These are phyloP conservation scores for Neoniphon sammara DNA, from an alignment of 2,797 vertebrate genomes.

Conservation along the genomic window DNA sequence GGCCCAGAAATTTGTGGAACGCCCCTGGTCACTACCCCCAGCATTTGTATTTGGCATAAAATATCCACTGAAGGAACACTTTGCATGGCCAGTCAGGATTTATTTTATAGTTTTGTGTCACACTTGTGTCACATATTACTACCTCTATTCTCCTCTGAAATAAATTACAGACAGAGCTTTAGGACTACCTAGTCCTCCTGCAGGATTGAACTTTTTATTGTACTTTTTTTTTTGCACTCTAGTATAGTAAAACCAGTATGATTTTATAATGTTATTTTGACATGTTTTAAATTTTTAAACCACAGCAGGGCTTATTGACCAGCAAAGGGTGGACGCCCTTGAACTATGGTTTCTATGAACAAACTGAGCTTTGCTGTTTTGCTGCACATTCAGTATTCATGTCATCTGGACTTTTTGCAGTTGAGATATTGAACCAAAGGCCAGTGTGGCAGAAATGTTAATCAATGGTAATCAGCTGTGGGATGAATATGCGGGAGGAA, in stretches of 20 bases:
- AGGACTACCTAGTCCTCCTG: too few relatives aligned
- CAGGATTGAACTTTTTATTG: too few relatives aligned
- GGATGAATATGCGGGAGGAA: constrained; percentile 9
- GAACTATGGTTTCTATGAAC: not conserved
- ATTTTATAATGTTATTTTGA: not conserved
- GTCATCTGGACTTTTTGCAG: not conserved
- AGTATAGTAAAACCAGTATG: not conserved
- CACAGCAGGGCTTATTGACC: too few relatives aligned
- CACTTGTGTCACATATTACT: constrained; percentile 16
- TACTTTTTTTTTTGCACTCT: not conserved
- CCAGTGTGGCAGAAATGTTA: constrained; percentile 5
- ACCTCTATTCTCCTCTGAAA: not conserved
- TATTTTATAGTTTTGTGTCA: constrained; percentile 18
- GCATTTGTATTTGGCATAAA: constrained; percentile 49
- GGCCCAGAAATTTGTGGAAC: too few relatives aligned
- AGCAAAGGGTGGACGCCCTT: not conserved
- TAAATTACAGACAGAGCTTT: too few relatives aligned
- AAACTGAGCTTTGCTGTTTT: not conserved
- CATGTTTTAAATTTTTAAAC: too few relatives aligned
- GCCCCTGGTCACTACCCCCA: too few relatives aligned
- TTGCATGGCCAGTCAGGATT: constrained; percentile 20
- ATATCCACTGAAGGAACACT: constrained; percentile 43
- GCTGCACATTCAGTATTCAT: not conserved
- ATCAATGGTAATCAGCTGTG: constrained; percentile 24
- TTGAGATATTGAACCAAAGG: not conserved